Evolutionary conservation across 2,797 vertebrate genomes (phyloP).

Genomic region (Pelodytes ibericus): DNA sequence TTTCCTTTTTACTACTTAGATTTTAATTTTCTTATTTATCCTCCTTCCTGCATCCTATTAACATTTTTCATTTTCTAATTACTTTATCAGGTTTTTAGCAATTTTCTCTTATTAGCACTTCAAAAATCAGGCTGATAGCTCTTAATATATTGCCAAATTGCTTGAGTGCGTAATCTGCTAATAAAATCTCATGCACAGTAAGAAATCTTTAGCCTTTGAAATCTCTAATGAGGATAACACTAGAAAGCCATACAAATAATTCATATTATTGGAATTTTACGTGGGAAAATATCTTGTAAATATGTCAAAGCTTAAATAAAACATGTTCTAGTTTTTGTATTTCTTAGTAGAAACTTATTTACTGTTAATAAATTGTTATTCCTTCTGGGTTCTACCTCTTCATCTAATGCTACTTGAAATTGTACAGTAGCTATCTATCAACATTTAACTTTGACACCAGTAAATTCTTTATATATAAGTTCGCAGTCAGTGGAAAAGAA

Average conservation of each 20-base stretch:
- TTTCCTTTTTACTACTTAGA: constrained; percentile 49
- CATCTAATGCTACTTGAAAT: constrained; percentile 28
- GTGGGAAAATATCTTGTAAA: constrained; percentile 24
- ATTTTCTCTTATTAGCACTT: constrained; percentile 67
- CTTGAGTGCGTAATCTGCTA: constrained; percentile 59
- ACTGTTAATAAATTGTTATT: neutral
- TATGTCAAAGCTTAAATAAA: constrained; percentile 25
- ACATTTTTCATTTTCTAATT: constrained; percentile 65
- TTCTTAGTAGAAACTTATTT: constrained; percentile 18
- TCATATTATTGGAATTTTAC: constrained; percentile 45
- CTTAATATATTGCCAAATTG: constrained; percentile 62
- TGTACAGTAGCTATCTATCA: constrained; percentile 39
- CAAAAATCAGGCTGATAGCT: constrained; percentile 62
- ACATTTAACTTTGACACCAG: constrained; percentile 38
- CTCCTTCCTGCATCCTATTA: constrained; percentile 62
- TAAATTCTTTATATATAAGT: constrained; percentile 24
- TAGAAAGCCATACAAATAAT: constrained; percentile 16
- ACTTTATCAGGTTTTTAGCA: constrained; percentile 63
- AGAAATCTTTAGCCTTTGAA: constrained; percentile 64
- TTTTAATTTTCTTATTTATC: constrained; percentile 58
- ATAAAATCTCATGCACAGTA: constrained; percentile 56
- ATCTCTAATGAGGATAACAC: constrained; percentile 50
- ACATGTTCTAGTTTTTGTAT: constrained; percentile 40
- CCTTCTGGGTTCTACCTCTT: constrained; percentile 30
- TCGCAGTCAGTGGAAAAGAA: constrained; percentile 21